Percentiles rank a stretch among this genome's conserved stretches.
phyloP scores from a whole-genome alignment of 2,113 vertebrate species.

The Toxotes jaculatrix region DNA sequence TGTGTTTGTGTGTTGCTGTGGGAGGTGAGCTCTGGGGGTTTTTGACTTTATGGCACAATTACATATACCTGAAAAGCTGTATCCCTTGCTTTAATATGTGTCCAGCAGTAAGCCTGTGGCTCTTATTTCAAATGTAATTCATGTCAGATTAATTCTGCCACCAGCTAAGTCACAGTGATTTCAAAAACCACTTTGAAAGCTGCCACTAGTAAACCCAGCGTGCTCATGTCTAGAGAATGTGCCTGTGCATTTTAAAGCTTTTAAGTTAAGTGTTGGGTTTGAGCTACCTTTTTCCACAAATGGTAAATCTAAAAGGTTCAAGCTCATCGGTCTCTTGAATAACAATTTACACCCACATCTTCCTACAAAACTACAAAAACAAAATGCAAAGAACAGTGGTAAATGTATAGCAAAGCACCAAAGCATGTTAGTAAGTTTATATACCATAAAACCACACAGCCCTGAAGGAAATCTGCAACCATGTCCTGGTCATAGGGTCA shows the following conservation, averaged over 20 bases:
- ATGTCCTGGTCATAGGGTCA: background rate
- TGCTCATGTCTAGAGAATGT: conserved; percentile 29
- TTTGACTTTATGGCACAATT: conserved; percentile 14
- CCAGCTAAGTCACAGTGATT: conserved; percentile 39
- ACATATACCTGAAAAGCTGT: conserved; percentile 25
- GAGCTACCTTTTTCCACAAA: background rate
- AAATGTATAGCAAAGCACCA: background rate
- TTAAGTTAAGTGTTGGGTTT: conserved; percentile 8
- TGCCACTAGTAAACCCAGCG: conserved; percentile 10
- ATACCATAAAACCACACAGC: background rate
- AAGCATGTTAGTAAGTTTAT: background rate
- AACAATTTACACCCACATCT: background rate
- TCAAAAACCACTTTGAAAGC: conserved; percentile 28
- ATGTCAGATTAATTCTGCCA: conserved; percentile 40
- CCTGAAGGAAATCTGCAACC: background rate
- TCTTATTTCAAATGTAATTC: conserved; percentile 54
- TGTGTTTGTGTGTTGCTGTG: conserved; percentile 8
- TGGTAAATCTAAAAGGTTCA: background rate
- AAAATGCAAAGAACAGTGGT: background rate
- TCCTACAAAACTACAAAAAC: background rate
- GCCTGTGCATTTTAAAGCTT: conserved; percentile 45
- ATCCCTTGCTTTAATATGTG: background rate
- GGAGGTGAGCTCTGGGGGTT: background rate
- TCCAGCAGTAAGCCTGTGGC: conserved; percentile 20
- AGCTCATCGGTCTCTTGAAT: background rate